Evolutionary conservation across 1,140 invertebrate genomes (phyloP), one percentile per base, ranked within the genome.

Genomic region (Protaetia brevitarsis): DNA sequence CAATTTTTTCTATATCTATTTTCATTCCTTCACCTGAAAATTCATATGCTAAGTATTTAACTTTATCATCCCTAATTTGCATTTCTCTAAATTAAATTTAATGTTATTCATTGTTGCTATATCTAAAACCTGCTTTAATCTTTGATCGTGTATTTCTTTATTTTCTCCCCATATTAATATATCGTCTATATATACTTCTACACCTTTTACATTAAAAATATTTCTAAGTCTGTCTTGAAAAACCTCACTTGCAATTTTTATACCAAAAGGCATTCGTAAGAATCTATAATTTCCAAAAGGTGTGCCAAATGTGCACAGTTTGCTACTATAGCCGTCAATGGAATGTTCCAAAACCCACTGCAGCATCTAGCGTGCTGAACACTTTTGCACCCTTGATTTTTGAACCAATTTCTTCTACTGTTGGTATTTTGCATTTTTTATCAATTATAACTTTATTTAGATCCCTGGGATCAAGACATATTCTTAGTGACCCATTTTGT

Each of bases 401-500:
- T 59, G 29, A 60, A 1, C 41, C 23, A 28, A 71, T 62, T 30
- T 71, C 68, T 27, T 71, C 68, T 7, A 66, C 10, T 63, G 66
- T 19, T 65, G 66, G 21, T 67, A 59, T 30, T 51, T 73, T 71
- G 41, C 34, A 69, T 29, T 68, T 65, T 36, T 51, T 26, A 26
- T 45, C 61, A 51, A 60, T 64, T 8, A 69, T 68, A 10, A 23
- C 31, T 26, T 58, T 27, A 63, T 72, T 72, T 23, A 72, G 41
- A 30, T 68, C 61, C 58, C 64, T 70, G 10, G 77, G 78, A 66
- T 83, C 79, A 19, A 78, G 71, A 64, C 78, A 80, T 0, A 83
- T 51, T 11, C 80, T 59, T 3, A 79, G 45, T n/a, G 64, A 68
- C 6, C 73, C 74, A 65, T 78, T 71, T 36, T 66, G 58, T 68